Conservation (phyloP, 1,140 invertebrate genomes). For the Pristionchus pacificus region DNA sequence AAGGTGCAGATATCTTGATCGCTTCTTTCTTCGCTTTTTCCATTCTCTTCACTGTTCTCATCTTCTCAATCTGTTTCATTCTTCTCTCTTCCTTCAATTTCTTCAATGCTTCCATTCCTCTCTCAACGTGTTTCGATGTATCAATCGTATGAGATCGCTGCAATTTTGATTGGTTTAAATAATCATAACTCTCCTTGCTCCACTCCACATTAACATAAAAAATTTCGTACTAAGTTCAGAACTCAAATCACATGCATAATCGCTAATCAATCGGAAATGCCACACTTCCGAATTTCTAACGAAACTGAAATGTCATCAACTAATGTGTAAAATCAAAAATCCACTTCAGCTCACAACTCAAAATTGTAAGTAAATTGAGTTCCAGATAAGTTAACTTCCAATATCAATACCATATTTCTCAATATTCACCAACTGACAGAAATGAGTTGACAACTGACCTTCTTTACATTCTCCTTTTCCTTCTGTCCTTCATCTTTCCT, state of each 20-base stretch:
- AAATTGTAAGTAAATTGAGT: neutral
- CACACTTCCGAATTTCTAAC: neutral
- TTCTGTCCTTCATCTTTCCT: too few species aligned
- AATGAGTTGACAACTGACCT: neutral
- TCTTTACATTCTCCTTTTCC: too few species aligned
- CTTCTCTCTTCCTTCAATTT: neutral
- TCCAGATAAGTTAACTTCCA: neutral
- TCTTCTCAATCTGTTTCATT: neutral
- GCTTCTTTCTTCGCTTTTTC: neutral
- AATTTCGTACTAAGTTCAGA: neutral
- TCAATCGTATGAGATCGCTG: too few species aligned
- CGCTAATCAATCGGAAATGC: neutral
- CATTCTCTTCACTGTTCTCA: neutral
- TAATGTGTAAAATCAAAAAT: too few species aligned
- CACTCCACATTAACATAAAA: neutral
- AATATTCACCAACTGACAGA: neutral
- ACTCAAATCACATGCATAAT: neutral
- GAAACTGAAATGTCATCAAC: neutral
- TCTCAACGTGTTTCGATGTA: neutral
- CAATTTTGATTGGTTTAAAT: too few species aligned
- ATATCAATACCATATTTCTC: neutral
- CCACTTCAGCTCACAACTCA: neutral
- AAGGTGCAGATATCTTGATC: neutral
- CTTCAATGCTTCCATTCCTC: neutral
- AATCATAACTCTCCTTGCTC: neutral